Conservation (phyloP, 2,797 vertebrate species). For the Somateria mollissima region DNA sequence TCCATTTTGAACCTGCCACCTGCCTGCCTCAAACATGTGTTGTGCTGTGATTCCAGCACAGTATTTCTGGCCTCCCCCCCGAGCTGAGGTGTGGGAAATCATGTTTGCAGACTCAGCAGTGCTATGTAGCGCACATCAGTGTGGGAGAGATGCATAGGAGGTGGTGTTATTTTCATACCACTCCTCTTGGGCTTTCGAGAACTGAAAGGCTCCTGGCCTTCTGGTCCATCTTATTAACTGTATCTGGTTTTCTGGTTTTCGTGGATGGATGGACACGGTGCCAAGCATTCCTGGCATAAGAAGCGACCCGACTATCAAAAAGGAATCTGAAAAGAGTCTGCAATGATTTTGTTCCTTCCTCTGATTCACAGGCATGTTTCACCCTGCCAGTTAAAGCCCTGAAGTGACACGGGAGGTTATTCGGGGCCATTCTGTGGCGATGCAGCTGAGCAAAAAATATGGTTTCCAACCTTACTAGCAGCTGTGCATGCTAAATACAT, state of each 20-base stretch:
- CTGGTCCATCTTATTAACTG: background rate
- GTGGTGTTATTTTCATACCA: background rate
- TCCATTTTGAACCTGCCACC: constrained; percentile 21
- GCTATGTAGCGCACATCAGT: background rate
- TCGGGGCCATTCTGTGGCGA: constrained; percentile 24
- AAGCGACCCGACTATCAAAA: background rate
- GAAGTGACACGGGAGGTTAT: constrained; percentile 58
- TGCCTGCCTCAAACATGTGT: background rate
- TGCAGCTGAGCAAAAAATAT: constrained; percentile 24
- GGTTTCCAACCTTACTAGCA: constrained; percentile 37
- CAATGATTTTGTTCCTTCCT: constrained; percentile 4
- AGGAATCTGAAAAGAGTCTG: background rate
- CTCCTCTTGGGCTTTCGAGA: background rate
- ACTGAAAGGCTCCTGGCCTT: background rate
- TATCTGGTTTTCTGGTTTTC: background rate
- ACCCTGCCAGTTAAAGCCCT: constrained; percentile 32
- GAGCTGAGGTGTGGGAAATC: constrained; percentile 1
- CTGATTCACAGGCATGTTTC: constrained; percentile 22
- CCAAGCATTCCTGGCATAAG: background rate
- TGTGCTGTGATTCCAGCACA: background rate
- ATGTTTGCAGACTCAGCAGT: constrained; percentile 2
- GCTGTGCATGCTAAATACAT: constrained; percentile 47
- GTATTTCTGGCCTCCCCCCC: background rate
- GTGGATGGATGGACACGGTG: background rate
- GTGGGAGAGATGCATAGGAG: background rate